Evolutionary conservation across 2,888 invertebrate species (phyloP), one percentile per base, ranked within the genome.

Genomic region (Clivina fossor): DNA sequence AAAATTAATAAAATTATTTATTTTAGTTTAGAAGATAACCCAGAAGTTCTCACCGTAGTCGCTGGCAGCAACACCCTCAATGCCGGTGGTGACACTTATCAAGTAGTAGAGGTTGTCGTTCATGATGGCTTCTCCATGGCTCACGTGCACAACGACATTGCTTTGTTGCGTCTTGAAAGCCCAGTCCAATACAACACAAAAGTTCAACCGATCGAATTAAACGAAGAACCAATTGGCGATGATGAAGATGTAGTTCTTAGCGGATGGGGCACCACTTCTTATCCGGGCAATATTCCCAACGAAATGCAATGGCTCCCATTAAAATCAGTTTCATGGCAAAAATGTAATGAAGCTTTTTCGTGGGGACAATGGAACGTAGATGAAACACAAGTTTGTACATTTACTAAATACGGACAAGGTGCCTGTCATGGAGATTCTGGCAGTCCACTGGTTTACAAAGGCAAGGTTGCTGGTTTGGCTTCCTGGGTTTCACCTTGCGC

Each of bases 371-470:
- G 78, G 61, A 73, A 74, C 0, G 74, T 82, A 1, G 76, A 71
- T 60, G 71, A 72, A 3, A 68, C 72, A 0, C 79, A 83, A 64
- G 78, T 83, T 60, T 83, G 83, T 62, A 80, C 83, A 0, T 68
- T 81, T 16, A 81, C 81, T 24, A 77, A 73, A 63, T 65, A 68
- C 35, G 82, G 82, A 1, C 78, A 81, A 69, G 83, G 83, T 0
- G 81, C 82, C 60, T 83, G 83, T 63, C 80, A 82, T 63, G 83
- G 63, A 4, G 65, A 65, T 56, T 61, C 62, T n/a, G 63, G 63
- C 7, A 59, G 62, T n/a, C 63, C 63, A 2, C 35, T 63, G 2
- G 56, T 46, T 9, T 46, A 51, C 2, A 50, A 59, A 13, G 60
- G 58, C 2, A 24, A 46, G 4, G 28, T 59, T 4, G 54, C 55